Evolutionary conservation across 2,797 vertebrate species (phyloP).

Genomic region (Hipposideros larvatus): DNA sequence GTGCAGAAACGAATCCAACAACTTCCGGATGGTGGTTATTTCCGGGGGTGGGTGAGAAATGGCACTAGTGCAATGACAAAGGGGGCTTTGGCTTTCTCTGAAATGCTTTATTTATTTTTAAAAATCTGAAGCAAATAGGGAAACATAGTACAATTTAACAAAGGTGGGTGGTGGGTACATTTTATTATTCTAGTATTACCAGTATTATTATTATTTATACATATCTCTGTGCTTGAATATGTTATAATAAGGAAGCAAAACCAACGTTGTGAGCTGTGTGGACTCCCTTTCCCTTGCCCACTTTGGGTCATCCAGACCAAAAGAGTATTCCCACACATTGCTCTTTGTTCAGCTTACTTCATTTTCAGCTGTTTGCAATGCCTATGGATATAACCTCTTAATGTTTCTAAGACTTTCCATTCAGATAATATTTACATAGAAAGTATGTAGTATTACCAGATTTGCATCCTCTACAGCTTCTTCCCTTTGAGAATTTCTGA

Average conservation of each 20-base stretch:
- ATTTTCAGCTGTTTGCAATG: not conserved
- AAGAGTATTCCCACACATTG: not conserved
- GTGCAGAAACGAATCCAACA: rapidly evolving
- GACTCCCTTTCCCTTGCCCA: not conserved
- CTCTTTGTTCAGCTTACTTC: not conserved
- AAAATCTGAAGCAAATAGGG: not conserved
- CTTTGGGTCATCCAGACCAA: not conserved
- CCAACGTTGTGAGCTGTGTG: not conserved
- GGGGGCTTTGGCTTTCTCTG: not conserved
- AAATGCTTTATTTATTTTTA: not conserved
- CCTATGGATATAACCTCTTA: not conserved
- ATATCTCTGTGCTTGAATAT: not conserved
- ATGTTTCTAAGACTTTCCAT: not conserved
- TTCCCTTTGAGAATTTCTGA: not conserved
- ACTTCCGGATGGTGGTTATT: not conserved
- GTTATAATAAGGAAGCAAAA: not conserved
- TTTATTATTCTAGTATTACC: not conserved
- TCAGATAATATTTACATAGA: not conserved
- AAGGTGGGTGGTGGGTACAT: not conserved
- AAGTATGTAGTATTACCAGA: not conserved
- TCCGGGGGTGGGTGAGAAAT: not conserved
- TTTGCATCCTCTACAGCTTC: not conserved
- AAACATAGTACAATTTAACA: not conserved
- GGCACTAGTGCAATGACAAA: not conserved
- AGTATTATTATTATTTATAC: not conserved